Percentiles rank a stretch among this genome's conserved stretches.
phyloP scores from a whole-genome alignment of 2,797 vertebrate genomes.

The Melanotaenia pygmaea region DNA sequence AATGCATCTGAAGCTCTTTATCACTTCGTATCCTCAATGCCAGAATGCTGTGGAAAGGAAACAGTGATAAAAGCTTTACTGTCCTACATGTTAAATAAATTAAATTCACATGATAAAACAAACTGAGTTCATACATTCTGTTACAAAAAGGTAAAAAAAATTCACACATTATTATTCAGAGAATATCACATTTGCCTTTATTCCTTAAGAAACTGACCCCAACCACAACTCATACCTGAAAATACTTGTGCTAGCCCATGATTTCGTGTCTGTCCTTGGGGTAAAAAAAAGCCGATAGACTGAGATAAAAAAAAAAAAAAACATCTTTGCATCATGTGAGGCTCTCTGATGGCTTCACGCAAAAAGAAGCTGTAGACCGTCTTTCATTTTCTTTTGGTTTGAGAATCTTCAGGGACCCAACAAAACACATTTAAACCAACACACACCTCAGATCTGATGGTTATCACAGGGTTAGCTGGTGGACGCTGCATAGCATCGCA shows the following conservation, averaged over 20 bases:
- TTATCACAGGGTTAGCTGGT: neutral
- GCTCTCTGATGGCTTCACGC: constrained; percentile 48
- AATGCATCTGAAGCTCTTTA: too few relatives aligned
- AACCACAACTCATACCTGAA: neutral
- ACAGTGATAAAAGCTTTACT: too few relatives aligned
- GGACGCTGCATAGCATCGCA: too few relatives aligned
- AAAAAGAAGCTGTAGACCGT: constrained; percentile 23
- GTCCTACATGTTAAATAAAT: too few relatives aligned
- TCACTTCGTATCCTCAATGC: too few relatives aligned
- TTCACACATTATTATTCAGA: too few relatives aligned
- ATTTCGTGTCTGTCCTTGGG: neutral
- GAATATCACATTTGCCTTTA: too few relatives aligned
- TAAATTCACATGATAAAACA: too few relatives aligned
- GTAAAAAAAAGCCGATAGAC: neutral
- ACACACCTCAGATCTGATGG: constrained; percentile 12
- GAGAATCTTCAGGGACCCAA: constrained; percentile 16
- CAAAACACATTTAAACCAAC: constrained; percentile 6
- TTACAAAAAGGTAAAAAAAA: too few relatives aligned
- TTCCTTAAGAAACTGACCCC: neutral
- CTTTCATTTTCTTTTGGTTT: constrained; percentile 41
- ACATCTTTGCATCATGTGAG: constrained; percentile 42
- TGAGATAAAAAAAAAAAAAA: constrained; percentile 26
- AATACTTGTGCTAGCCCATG: neutral
- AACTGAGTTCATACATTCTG: too few relatives aligned
- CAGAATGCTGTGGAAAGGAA: too few relatives aligned